Evolutionary conservation across 2,113 vertebrate species (phyloP).

Genomic region (Sorex araneus): DNA sequence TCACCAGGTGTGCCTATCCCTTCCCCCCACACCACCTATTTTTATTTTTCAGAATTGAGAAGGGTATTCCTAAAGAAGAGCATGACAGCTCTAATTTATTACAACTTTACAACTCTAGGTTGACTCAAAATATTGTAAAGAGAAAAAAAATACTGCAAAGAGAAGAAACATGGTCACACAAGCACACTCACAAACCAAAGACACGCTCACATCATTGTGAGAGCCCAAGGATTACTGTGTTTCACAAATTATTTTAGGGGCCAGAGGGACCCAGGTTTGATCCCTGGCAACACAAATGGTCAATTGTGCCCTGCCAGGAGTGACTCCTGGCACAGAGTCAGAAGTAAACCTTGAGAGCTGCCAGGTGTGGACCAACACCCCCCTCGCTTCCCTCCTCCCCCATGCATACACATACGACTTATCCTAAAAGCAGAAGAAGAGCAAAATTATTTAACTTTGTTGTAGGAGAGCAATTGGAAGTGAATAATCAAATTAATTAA

Average conservation of each 20-base stretch:
- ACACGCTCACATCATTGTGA: neutral
- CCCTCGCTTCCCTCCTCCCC: no score
- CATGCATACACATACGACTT: no score
- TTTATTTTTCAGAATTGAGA: neutral
- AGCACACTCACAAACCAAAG: no score
- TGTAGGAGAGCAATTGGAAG: neutral
- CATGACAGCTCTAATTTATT: neutral
- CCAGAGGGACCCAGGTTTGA: no score
- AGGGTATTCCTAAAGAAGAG: neutral
- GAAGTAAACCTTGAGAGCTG: no score
- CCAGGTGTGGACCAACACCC: no score
- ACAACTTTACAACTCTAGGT: neutral
- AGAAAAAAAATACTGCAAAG: neutral
- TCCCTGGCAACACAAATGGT: no score
- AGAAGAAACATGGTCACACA: neutral
- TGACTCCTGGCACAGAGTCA: no score
- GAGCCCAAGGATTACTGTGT: neutral
- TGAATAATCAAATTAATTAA: neutral
- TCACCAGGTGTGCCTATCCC: no score
- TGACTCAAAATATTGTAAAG: neutral
- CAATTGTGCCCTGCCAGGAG: no score
- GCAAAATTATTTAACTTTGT: conserved; percentile 13
- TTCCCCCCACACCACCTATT: neutral
- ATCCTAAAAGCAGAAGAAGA: conserved; percentile 4
- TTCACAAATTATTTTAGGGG: neutral